Evolutionary conservation across 1,140 invertebrate species (phyloP).

Genomic region (Cyclargus thomasi): DNA sequence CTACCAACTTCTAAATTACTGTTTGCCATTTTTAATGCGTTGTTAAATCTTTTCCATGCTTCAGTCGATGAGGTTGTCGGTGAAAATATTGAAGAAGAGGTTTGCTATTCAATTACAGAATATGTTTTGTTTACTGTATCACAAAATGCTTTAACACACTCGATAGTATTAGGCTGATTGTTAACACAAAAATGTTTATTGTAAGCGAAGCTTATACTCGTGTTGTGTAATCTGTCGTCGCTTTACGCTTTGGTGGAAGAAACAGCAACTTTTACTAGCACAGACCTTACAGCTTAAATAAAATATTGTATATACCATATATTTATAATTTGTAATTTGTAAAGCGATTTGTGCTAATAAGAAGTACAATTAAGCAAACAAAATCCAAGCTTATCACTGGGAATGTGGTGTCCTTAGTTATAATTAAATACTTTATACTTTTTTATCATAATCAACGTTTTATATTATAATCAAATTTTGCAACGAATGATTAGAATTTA

Average conservation of each 20-base stretch:
- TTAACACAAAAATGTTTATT: background rate
- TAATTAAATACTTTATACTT: background rate
- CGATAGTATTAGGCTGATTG: background rate
- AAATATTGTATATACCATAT: background rate
- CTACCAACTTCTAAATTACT: background rate
- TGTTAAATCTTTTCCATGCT: conserved; percentile 59
- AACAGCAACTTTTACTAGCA: background rate
- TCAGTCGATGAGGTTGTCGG: conserved; percentile 67
- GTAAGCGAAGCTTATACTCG: background rate
- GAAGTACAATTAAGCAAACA: background rate
- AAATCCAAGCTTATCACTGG: background rate
- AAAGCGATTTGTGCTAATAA: conserved; percentile 1
- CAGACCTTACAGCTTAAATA: background rate
- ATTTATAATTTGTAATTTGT: background rate
- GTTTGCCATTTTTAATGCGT: conserved; percentile 21
- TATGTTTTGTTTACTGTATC: conserved; percentile 23
- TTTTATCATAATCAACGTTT: too few relatives aligned
- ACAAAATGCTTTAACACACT: background rate
- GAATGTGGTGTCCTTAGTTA: background rate
- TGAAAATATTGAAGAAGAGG: conserved; percentile 64
- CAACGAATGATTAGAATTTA: conserved; percentile 21
- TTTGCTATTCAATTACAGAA: conserved; percentile 52
- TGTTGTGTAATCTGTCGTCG: background rate
- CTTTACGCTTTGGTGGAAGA: background rate
- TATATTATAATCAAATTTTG: conserved; percentile 17